These are phyloP conservation scores for Polydrusus tereticollis DNA, from an alignment of 2,888 invertebrate genomes.

Conservation along the genomic window DNA sequence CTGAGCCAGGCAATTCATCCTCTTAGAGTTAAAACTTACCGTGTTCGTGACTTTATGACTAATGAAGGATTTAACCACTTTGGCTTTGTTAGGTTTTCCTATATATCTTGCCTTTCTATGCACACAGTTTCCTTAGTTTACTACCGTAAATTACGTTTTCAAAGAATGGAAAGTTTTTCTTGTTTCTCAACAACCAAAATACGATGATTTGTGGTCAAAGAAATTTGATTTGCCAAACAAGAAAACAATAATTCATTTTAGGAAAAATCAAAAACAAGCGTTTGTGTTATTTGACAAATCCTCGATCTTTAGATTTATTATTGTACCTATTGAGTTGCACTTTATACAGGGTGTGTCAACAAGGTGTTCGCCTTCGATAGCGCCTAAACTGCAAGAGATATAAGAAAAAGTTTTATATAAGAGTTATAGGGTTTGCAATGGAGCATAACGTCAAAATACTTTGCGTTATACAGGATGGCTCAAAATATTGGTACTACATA, in stretches of 20 bases:
- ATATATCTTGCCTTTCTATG: constrained; percentile 41
- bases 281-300: no score
- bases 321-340: no score
- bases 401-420: no score
- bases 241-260: no score
- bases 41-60: constrained; percentile 49
- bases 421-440: no score
- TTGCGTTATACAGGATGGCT: no score
- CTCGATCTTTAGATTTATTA: no score
- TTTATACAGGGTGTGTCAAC: no score
- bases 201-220: background rate
- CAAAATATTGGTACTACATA: no score
- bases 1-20: constrained; percentile 42
- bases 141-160: constrained; percentile 28
- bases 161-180: constrained; percentile 2
- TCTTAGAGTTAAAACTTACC: constrained; percentile 47
- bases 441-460: no score
- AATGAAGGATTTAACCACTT: constrained; percentile 49
- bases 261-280: background rate
- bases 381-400: no score
- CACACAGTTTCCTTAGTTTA: constrained; percentile 34
- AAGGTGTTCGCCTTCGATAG: no score
- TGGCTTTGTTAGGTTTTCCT: constrained; percentile 41
- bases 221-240: background rate
- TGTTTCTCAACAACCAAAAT: background rate